Conservation (phyloP, 2,113 vertebrate species). For the Ondatra zibethicus region DNA sequence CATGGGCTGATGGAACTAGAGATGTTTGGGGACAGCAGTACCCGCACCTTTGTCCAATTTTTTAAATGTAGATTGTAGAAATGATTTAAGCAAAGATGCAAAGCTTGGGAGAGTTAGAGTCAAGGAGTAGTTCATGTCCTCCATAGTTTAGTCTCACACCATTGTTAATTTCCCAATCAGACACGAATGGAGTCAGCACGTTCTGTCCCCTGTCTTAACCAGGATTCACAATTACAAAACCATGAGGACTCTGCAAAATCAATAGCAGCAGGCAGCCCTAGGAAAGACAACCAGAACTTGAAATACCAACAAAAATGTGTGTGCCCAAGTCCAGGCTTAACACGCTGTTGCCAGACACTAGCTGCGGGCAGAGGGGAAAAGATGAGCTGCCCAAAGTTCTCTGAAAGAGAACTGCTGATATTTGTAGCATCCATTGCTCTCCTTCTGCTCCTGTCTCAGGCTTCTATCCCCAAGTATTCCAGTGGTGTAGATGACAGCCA, state of each 20-base stretch:
- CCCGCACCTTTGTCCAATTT: neutral
- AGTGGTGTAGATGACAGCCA: neutral
- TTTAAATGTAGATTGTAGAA: neutral
- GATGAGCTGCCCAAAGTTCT: neutral
- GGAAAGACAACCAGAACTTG: neutral
- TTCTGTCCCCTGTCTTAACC: neutral
- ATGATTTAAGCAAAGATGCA: slow-evolving; percentile 21
- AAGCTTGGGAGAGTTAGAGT: neutral
- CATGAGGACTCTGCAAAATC: neutral
- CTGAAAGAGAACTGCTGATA: neutral
- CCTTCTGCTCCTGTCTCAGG: neutral
- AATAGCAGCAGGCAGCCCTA: neutral
- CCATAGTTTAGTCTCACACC: neutral
- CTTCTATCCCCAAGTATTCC: neutral
- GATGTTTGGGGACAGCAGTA: neutral
- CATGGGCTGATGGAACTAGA: neutral
- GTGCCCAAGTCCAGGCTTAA: neutral
- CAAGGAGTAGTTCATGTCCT: neutral
- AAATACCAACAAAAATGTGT: neutral
- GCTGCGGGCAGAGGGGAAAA: neutral
- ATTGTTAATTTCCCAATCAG: neutral
- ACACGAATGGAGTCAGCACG: neutral
- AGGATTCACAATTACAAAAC: neutral
- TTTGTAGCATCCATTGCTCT: neutral
- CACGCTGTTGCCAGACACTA: neutral